phyloP scores from a whole-genome alignment of 53 echinoderm and acorn worm species.

The Apostichopus leukothele region DNA sequence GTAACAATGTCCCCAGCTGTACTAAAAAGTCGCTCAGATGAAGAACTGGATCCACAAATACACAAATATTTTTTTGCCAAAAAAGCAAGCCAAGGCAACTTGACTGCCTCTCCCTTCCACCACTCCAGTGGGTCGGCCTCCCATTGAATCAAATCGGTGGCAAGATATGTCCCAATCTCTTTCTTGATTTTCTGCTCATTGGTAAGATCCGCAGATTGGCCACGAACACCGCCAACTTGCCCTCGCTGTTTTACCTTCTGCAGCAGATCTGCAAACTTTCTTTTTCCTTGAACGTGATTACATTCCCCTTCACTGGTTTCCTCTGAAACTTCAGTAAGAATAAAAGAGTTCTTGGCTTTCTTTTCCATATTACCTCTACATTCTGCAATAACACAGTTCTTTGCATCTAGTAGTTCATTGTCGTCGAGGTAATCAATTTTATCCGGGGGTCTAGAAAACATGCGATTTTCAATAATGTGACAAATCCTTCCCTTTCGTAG shows the following conservation, averaged over 20 bases:
- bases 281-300: background rate
- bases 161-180: background rate
- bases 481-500: background rate
- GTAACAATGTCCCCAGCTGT: constrained; percentile 36
- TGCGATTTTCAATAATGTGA: constrained; percentile 5
- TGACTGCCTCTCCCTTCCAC: constrained; percentile 35
- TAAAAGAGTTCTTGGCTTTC: background rate
- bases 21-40: constrained; percentile 55
- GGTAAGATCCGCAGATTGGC: background rate
- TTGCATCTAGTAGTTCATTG: background rate
- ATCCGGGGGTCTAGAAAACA: constrained; percentile 51
- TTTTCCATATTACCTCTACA: background rate
- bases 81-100: constrained; percentile 26
- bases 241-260: constrained; percentile 16
- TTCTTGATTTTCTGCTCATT: background rate
- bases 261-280: constrained; percentile 39
- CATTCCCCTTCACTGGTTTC: background rate
- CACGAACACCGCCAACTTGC: background rate
- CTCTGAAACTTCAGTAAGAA: background rate
- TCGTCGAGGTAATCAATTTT: constrained; percentile 26
- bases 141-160: background rate
- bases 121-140: constrained; percentile 42
- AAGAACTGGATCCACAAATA: constrained; percentile 49
- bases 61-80: constrained; percentile 59
- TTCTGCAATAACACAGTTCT: background rate